Conservation (phyloP, 2,888 invertebrate species). For the Athalia circularis region DNA sequence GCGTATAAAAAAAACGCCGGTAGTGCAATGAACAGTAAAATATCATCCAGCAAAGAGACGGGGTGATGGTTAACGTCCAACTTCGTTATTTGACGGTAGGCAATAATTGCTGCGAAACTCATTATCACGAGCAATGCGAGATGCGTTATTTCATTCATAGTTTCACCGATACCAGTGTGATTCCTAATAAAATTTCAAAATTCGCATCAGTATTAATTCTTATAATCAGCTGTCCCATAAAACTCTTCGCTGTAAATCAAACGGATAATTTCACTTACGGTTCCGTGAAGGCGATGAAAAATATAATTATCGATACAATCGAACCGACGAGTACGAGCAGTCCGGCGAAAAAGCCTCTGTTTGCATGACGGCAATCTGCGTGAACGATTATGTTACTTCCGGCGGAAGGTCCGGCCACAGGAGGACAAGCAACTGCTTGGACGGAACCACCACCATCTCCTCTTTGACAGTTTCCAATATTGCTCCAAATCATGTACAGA, state of each 20-base stretch:
- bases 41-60: slow-evolving; percentile 81
- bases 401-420: slow-evolving; percentile 35
- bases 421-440: slow-evolving; percentile 42
- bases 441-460: slow-evolving; percentile 57
- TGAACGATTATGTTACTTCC: slow-evolving; percentile 78
- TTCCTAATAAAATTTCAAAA: slow-evolving; percentile 68
- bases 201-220: background rate
- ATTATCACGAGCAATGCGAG: slow-evolving; percentile 77
- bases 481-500: slow-evolving; percentile 84
- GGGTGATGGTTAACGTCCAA: slow-evolving; percentile 81
- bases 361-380: slow-evolving; percentile 86
- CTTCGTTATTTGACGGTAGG: slow-evolving; percentile 80
- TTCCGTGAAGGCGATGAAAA: slow-evolving; percentile 78
- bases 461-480: slow-evolving; percentile 79
- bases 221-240: no score
- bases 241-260: background rate
- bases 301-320: slow-evolving; percentile 77
- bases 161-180: slow-evolving; percentile 75
- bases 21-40: slow-evolving; percentile 82
- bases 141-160: slow-evolving; percentile 76
- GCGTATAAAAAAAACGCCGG: slow-evolving; percentile 85
- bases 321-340: slow-evolving; percentile 78
- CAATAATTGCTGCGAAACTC: slow-evolving; percentile 78
- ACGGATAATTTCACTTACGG: slow-evolving; percentile 67
- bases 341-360: slow-evolving; percentile 84